Percentiles rank a stretch among this genome's conserved stretches.
Evolutionary conservation across 2,888 invertebrate species (phyloP).

Genomic region (Hydroisotoma schaefferi): DNA sequence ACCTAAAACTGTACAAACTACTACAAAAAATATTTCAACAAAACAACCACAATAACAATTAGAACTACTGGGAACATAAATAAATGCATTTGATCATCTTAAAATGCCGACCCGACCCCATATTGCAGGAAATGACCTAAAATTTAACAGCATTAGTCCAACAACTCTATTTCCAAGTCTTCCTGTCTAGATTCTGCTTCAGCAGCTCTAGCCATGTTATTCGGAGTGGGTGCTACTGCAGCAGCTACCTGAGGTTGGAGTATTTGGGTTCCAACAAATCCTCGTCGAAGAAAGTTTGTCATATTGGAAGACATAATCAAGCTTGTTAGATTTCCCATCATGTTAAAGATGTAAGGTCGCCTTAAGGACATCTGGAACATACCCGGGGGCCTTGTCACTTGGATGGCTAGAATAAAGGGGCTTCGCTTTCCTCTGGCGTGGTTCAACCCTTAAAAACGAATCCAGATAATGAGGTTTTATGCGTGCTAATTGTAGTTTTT

Average conservation of each 20-base stretch:
- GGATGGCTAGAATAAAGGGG: slow-evolving; percentile 29
- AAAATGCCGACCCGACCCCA: too few species aligned
- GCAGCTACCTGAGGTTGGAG: too few species aligned
- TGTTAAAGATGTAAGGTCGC: slow-evolving; percentile 24
- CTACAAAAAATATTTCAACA: too few species aligned
- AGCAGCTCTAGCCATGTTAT: background rate
- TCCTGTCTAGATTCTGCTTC: slow-evolving; percentile 13
- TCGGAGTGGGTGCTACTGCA: background rate
- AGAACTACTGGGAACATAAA: too few species aligned
- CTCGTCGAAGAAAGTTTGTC: slow-evolving; percentile 18
- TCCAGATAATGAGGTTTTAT: too few species aligned
- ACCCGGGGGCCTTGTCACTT: slow-evolving; percentile 31
- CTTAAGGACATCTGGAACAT: slow-evolving; percentile 26
- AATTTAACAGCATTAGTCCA: background rate
- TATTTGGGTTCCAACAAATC: slow-evolving; percentile 10
- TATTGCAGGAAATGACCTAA: too few species aligned
- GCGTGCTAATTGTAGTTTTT: too few species aligned
- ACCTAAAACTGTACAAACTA: too few species aligned
- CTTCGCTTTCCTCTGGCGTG: too few species aligned
- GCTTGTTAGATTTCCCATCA: slow-evolving; percentile 30
- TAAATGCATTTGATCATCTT: too few species aligned
- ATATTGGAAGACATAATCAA: slow-evolving; percentile 26
- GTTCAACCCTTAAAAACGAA: too few species aligned
- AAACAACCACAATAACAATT: too few species aligned
- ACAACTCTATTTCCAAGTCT: slow-evolving; percentile 5